Conservation (phyloP, 2,113 vertebrate genomes). For the Beaufortia kweichowensis region DNA sequence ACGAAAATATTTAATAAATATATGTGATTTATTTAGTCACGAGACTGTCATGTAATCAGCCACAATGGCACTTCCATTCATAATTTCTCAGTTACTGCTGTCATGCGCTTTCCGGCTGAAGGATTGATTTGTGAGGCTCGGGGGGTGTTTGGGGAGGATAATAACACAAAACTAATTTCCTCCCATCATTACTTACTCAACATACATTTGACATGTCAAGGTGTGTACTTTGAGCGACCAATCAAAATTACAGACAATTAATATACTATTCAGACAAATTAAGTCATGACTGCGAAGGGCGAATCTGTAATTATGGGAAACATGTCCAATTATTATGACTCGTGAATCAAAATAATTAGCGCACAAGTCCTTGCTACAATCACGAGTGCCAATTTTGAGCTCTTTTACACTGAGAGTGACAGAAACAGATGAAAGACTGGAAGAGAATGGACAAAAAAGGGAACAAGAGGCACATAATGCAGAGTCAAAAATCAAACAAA, state of each 20-base stretch:
- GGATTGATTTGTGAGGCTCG: constrained; percentile 18
- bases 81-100: constrained; percentile 5
- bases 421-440: neutral
- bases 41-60: neutral
- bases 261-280: constrained; percentile 27
- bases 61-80: constrained; percentile 1
- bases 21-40: constrained; percentile 29
- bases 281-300: constrained; percentile 15
- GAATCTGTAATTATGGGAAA: constrained; percentile 37
- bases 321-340: constrained; percentile 26
- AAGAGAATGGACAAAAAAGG: neutral
- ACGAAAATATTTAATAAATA: constrained; percentile 16
- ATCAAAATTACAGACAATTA: constrained; percentile 18
- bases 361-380: constrained; percentile 13
- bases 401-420: neutral
- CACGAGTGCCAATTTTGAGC: constrained; percentile 26
- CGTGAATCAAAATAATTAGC: constrained; percentile 34
- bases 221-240: constrained; percentile 14
- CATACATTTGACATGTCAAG: constrained; percentile 27
- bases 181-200: constrained; percentile 9
- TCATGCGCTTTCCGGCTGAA: neutral
- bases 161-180: constrained; percentile 3
- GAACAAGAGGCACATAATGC: neutral
- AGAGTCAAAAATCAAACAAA: constrained; percentile 22
- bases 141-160: neutral